Conservation (phyloP, 2,888 invertebrate species). For the Dichetophora obliterata region DNA sequence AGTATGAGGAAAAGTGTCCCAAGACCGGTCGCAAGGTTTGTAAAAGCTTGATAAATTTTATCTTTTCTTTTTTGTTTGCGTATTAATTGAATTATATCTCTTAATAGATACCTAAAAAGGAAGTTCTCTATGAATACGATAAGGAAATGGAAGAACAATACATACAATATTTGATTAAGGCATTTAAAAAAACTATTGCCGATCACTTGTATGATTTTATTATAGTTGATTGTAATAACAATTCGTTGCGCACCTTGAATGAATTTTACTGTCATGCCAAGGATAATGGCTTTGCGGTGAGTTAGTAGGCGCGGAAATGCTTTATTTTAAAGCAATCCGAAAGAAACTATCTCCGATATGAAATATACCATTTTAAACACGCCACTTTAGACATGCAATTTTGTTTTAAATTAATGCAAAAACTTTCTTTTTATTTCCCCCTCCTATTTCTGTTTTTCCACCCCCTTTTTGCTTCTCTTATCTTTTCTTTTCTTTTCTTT, state of each 20-base stretch:
- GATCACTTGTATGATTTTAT: slow-evolving; percentile 94
- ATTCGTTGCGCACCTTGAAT: slow-evolving; percentile 83
- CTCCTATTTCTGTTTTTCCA: background rate
- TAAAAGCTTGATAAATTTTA: background rate
- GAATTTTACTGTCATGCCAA: slow-evolving; percentile 91
- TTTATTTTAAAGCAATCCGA: background rate
- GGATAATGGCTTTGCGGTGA: slow-evolving; percentile 67
- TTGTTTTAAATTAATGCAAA: background rate
- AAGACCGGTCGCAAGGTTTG: slow-evolving; percentile 67
- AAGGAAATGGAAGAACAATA: slow-evolving; percentile 86
- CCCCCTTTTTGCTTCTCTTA: no score
- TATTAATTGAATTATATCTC: slow-evolving; percentile 9
- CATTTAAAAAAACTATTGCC: slow-evolving; percentile 90
- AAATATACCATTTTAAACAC: no score
- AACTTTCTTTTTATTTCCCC: background rate
- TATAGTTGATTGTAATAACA: slow-evolving; percentile 92
- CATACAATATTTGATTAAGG: slow-evolving; percentile 83
- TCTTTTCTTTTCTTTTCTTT: background rate
- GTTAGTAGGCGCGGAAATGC: slow-evolving; percentile 35
- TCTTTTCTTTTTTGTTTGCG: background rate
- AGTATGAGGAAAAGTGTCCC: slow-evolving; percentile 73
- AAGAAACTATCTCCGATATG: no score
- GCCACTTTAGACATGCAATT: background rate
- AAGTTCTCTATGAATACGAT: slow-evolving; percentile 83
- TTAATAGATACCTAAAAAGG: slow-evolving; percentile 70